Base-by-base conservation (phyloP, 1,140 invertebrate genomes). In the Heliothis virescens region DNA sequence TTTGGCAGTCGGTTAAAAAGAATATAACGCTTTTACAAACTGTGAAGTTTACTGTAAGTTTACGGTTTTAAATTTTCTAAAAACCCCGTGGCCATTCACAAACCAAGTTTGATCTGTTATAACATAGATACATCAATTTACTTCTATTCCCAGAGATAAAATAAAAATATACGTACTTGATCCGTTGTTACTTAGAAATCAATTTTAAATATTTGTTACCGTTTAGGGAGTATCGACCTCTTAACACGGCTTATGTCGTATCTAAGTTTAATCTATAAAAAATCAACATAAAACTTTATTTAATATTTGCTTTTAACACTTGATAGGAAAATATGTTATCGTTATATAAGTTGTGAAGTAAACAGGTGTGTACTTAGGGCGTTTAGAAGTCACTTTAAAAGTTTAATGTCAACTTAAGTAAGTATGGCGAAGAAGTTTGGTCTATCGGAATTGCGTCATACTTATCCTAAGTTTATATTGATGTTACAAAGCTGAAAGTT, bases 251-350 rank as follows among this genome's bases (percentile, higher is more conserved):
- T 48, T 67, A 79, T 55, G n/a, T 10, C 47, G 67, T 16, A 86
- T 80, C 74, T 63, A 29, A 76, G 5, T 2, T 75, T 91, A 91
- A 93, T 91, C 92, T 88, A 85, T 88, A 88, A 90, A 91, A 93
- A 93, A 93, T 89, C 87, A 92, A 92, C 87, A 93, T 81, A 48
- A 74, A 72, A 82, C 69, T 50, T 41, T 79, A 80, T 77, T 79
- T 85, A 55, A 83, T 89, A 87, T 92, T 91, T 90, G 81, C 87
- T 79, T 82, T 81, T 72, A 79, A 79, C 91, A 93, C 92, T 93
- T 92, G 91, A 93, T 92, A 93, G 86, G 86, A 65, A 87, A 86
- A 86, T 85, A 87, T 83, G 82, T 89, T 89, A 89, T 87, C 85
- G 26, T 12, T 57, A 72, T 72, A 84, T 67, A 82, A 80, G 81